These are phyloP conservation scores for Andrena marginata DNA, from an alignment of 2,888 invertebrate genomes.

Conservation along the genomic window DNA sequence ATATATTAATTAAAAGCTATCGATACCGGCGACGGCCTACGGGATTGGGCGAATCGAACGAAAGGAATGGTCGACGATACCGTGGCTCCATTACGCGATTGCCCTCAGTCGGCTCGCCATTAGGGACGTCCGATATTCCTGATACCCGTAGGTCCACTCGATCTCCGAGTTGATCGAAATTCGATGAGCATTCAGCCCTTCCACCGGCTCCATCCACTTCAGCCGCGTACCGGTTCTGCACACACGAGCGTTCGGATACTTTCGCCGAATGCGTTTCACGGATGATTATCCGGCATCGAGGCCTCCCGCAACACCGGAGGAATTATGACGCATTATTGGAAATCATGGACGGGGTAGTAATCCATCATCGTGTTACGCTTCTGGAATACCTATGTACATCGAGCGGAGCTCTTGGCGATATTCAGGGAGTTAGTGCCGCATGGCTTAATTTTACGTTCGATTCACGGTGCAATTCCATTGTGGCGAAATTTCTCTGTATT, in stretches of 20 bases:
- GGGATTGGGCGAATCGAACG: constrained; percentile 46
- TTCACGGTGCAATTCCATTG: not conserved
- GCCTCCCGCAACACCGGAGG: not conserved
- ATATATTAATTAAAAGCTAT: constrained; percentile 32
- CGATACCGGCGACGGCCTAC: constrained; percentile 1
- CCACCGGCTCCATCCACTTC: not conserved
- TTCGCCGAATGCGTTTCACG: constrained; percentile 22
- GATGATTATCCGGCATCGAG: constrained; percentile 11
- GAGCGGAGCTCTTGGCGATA: not conserved
- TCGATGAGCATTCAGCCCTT: constrained; percentile 35
- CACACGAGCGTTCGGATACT: constrained; percentile 32
- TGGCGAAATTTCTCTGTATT: not conserved
- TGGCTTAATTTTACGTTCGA: not conserved
- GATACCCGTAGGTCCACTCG: constrained; percentile 32
- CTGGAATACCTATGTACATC: not conserved
- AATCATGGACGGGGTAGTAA: constrained; percentile 26
- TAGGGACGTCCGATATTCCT: constrained; percentile 16
- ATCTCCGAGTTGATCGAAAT: constrained; percentile 40
- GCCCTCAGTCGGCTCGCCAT: not conserved
- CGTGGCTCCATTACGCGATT: constrained; percentile 40
- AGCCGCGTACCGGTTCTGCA: not conserved
- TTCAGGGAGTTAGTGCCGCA: constrained; percentile 6
- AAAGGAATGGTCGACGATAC: constrained; percentile 28
- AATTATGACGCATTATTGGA: constrained; percentile 50
- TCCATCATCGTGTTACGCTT: constrained; percentile 34